Percentiles rank a stretch among this genome's conserved stretches.
Conservation (phyloP, 1,140 invertebrate species). For the Danaus plexippus region DNA sequence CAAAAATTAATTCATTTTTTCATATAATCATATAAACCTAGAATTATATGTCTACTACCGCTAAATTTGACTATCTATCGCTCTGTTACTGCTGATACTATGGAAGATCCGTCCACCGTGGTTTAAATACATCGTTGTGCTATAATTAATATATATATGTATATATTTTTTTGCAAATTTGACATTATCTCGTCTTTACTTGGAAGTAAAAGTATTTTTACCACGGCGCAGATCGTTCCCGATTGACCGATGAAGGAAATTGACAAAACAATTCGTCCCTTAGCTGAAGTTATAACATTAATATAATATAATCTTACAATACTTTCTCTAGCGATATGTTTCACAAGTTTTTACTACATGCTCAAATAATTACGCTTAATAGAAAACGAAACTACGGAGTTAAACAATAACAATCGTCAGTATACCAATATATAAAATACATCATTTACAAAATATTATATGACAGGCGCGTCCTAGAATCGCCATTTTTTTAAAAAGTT, state of each 20-base stretch:
- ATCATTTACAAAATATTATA: slow-evolving; percentile 59
- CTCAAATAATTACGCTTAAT: slow-evolving; percentile 43
- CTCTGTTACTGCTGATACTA: slow-evolving; percentile 40
- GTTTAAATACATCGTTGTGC: slow-evolving; percentile 10
- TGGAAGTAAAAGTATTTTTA: slow-evolving; percentile 13
- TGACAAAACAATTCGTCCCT: slow-evolving; percentile 54
- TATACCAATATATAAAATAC: slow-evolving; percentile 61
- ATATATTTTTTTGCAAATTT: too few species aligned
- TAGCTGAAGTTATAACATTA: slow-evolving; percentile 42
- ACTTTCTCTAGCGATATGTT: slow-evolving; percentile 59
- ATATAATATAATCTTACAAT: slow-evolving; percentile 43
- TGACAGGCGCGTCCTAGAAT: slow-evolving; percentile 20
- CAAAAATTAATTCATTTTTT: slow-evolving; percentile 37
- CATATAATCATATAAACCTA: slow-evolving; percentile 35
- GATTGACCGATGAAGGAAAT: slow-evolving; percentile 55
- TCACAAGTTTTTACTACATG: slow-evolving; percentile 52
- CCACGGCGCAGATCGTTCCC: slow-evolving; percentile 18
- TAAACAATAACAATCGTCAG: slow-evolving; percentile 42
- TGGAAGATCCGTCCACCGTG: slow-evolving; percentile 26
- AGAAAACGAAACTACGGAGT: slow-evolving; percentile 43
- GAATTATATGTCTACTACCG: slow-evolving; percentile 42
- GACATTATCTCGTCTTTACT: too few species aligned
- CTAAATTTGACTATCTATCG: slow-evolving; percentile 58
- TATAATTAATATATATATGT: too few species aligned
- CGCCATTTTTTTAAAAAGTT: slow-evolving; percentile 44